A percentile compares a stretch with the other conserved stretches of the same genome.
phyloP scores from a whole-genome alignment of 2,888 invertebrate species.

The Amiota mariae region DNA sequence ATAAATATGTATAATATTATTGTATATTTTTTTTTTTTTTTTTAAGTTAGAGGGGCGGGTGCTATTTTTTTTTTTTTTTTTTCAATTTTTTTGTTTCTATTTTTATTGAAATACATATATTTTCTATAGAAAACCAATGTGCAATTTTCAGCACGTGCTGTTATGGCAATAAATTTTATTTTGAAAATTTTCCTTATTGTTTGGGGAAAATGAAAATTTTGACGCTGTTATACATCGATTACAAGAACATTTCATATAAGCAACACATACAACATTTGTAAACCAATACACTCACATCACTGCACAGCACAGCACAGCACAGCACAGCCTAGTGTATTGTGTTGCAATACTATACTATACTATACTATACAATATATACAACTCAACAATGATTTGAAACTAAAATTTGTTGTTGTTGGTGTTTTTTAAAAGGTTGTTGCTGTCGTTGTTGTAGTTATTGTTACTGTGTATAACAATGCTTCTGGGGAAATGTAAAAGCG shows the following conservation, averaged over 20 bases:
- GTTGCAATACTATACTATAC: slow-evolving; percentile 11
- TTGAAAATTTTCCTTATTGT: slow-evolving; percentile 51
- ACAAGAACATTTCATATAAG: slow-evolving; percentile 36
- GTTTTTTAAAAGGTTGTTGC: not conserved
- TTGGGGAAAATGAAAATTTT: slow-evolving; percentile 48
- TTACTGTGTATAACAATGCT: slow-evolving; percentile 49
- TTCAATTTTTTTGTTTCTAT: not conserved
- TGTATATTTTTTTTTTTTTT: too few species aligned
- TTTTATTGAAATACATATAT: not conserved
- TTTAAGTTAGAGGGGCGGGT: too few species aligned
- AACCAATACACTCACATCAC: not conserved
- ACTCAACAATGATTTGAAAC: slow-evolving; percentile 30
- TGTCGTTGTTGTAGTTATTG: slow-evolving; percentile 8
- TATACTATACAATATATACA: too few species aligned
- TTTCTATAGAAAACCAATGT: slow-evolving; percentile 47
- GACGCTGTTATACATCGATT: slow-evolving; percentile 55
- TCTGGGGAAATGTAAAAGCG: slow-evolving; percentile 59
- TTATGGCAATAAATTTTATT: slow-evolving; percentile 69
- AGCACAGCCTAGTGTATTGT: not conserved
- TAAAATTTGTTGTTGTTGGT: slow-evolving; percentile 17
- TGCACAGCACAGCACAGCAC: not conserved
- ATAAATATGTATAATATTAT: too few species aligned
- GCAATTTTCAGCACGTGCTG: slow-evolving; percentile 72
- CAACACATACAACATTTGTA: slow-evolving; percentile 2
- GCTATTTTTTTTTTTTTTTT: not conserved